Conservation (phyloP, 2,797 vertebrate genomes). For the Spondyliosoma cantharus region DNA sequence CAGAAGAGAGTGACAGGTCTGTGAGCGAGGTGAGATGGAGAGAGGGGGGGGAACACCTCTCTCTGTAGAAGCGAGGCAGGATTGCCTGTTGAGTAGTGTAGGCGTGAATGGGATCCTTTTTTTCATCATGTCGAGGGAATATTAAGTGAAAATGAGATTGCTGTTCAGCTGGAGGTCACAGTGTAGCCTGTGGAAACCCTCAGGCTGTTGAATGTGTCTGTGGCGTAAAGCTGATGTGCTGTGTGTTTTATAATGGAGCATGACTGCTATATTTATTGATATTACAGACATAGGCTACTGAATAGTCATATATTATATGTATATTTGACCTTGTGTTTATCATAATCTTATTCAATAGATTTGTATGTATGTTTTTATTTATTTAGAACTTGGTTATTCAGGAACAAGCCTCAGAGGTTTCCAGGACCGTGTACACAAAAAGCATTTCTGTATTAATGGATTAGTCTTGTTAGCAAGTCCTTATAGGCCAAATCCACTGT, state of each 20-base stretch:
- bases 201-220: not conserved
- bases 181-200: constrained; percentile 7
- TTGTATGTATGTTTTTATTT: not conserved
- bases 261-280: not conserved
- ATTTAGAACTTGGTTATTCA: not conserved
- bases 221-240: not conserved
- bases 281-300: not conserved
- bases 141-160: constrained; percentile 41
- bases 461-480: not conserved
- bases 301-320: not conserved
- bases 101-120: constrained; percentile 64
- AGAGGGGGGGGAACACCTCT: constrained; percentile 41
- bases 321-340: not conserved
- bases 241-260: not conserved
- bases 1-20: constrained; percentile 43
- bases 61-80: constrained; percentile 6
- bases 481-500: not conserved
- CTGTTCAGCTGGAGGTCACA: constrained; percentile 2
- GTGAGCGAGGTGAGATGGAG: constrained; percentile 25
- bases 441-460: not conserved
- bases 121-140: constrained; percentile 36
- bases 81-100: constrained; percentile 29
- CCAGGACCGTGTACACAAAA: not conserved
- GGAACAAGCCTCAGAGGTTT: not conserved
- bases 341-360: not conserved